Percentiles rank a stretch among this genome's conserved stretches.
These are phyloP conservation scores for Lepidostoma basale DNA, from an alignment of 1,140 invertebrate genomes.

Conservation along the genomic window DNA sequence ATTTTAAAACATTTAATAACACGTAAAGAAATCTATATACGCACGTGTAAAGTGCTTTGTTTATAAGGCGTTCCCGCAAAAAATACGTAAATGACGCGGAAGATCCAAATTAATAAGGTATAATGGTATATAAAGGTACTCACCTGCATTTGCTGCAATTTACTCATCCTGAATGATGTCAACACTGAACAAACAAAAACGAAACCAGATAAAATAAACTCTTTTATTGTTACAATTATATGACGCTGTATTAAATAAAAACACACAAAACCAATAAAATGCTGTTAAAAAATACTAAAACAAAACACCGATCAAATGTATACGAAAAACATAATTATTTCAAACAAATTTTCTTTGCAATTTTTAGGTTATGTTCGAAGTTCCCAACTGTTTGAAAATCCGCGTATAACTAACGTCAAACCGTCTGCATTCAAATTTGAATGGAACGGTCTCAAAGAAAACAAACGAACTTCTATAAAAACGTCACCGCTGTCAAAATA, in stretches of 20 bases:
- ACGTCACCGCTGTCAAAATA: not conserved
- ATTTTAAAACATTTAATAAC: no score
- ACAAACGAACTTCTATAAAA: not conserved
- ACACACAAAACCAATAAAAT: not conserved
- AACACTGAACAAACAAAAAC: no score
- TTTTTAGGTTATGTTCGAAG: not conserved
- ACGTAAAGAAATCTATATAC: no score
- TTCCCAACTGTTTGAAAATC: slow-evolving; percentile 1
- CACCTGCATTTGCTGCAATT: slow-evolving; percentile 4
- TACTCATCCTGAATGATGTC: not conserved
- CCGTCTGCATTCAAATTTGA: not conserved
- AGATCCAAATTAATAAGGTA: no score
- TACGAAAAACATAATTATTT: not conserved
- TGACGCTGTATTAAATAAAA: not conserved
- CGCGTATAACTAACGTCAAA: not conserved
- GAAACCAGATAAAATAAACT: no score
- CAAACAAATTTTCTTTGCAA: not conserved
- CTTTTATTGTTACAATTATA: no score
- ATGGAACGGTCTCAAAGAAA: not conserved
- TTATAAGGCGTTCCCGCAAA: no score
- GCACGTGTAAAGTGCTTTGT: no score
- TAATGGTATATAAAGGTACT: no score
- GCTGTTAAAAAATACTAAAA: not conserved
- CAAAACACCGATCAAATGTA: not conserved
- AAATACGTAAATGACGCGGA: no score